Evolutionary conservation across 2,113 vertebrate species (phyloP).

Genomic region (Nothoprocta perdicaria): DNA sequence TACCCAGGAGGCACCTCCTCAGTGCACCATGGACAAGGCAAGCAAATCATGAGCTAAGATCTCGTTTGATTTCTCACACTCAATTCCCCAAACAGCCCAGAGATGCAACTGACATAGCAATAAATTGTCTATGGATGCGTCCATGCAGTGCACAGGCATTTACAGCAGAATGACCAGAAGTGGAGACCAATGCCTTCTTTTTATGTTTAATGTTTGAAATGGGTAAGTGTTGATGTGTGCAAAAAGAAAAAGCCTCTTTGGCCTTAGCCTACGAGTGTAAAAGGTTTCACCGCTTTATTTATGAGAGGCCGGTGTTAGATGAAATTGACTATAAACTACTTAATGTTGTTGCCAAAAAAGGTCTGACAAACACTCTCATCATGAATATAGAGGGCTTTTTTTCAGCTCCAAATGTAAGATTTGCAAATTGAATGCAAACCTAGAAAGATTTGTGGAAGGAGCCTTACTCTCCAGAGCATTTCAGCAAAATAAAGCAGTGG

Average conservation of each 20-base stretch:
- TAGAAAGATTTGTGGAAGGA: constrained; percentile 44
- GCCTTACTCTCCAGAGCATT: constrained; percentile 14
- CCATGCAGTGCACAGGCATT: background rate
- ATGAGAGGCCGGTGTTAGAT: constrained; percentile 29
- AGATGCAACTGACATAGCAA: background rate
- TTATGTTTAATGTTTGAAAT: constrained; percentile 3
- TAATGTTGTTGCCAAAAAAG: constrained; percentile 42
- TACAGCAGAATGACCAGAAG: background rate
- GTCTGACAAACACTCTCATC: constrained; percentile 42
- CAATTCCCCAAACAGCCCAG: background rate
- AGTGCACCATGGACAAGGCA: background rate
- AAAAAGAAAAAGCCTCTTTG: constrained; percentile 2
- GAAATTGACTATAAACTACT: constrained; percentile 61
- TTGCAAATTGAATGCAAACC: constrained; percentile 57
- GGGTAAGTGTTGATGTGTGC: background rate
- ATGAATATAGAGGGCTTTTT: background rate
- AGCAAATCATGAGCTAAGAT: background rate
- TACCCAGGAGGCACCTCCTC: background rate
- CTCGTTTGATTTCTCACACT: background rate
- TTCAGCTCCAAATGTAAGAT: constrained; percentile 16
- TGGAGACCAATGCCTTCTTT: background rate
- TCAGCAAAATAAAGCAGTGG: background rate
- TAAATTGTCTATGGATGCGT: background rate
- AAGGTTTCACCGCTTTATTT: constrained; percentile 35
- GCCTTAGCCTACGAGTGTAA: background rate